phyloP scores from a whole-genome alignment of 2,888 invertebrate genomes.

The Neuroscelio doddi region DNA sequence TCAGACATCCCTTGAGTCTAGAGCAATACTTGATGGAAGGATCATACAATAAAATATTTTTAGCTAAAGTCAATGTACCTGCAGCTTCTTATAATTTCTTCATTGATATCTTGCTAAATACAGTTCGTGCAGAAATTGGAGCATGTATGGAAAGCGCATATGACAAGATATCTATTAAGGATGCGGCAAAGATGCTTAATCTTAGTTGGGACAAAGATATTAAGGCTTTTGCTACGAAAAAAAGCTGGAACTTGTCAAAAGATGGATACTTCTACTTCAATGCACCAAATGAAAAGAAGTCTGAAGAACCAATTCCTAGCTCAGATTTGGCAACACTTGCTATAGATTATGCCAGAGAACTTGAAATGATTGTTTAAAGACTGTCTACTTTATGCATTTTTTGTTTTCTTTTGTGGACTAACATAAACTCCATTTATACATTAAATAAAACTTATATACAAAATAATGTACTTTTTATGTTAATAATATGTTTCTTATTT shows the following conservation, averaged over 20 bases:
- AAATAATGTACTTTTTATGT: no score
- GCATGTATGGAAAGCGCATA: conserved; percentile 98
- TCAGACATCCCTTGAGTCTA: conserved; percentile 93
- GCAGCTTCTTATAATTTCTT: conserved; percentile 96
- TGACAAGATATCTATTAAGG: conserved; percentile 87
- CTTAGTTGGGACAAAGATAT: conserved; percentile 85
- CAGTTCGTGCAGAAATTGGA: conserved; percentile 96
- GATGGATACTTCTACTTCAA: conserved; percentile 89
- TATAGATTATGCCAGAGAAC: conserved; percentile 96
- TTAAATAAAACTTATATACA: conserved; percentile 20
- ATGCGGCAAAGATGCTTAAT: conserved; percentile 92
- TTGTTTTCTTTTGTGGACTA: conserved; percentile 14
- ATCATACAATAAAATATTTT: conserved; percentile 93
- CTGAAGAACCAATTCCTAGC: conserved; percentile 88
- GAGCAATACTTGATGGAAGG: conserved; percentile 99
- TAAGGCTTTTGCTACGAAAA: conserved; percentile 85
- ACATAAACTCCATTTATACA: conserved; percentile 13
- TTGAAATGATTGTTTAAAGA: conserved; percentile 98
- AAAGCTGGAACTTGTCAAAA: conserved; percentile 86
- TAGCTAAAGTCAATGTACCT: conserved; percentile 92
- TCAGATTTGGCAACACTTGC: conserved; percentile 93
- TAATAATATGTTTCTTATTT: no score
- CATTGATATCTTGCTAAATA: conserved; percentile 95
- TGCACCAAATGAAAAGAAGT: conserved; percentile 82
- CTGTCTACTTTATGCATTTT: conserved; percentile 3